A percentile compares a stretch with the other conserved stretches of the same genome.
These are phyloP conservation scores for Ceyx melanurus DNA, from an alignment of 2,113 vertebrate genomes.

Conservation along the genomic window DNA sequence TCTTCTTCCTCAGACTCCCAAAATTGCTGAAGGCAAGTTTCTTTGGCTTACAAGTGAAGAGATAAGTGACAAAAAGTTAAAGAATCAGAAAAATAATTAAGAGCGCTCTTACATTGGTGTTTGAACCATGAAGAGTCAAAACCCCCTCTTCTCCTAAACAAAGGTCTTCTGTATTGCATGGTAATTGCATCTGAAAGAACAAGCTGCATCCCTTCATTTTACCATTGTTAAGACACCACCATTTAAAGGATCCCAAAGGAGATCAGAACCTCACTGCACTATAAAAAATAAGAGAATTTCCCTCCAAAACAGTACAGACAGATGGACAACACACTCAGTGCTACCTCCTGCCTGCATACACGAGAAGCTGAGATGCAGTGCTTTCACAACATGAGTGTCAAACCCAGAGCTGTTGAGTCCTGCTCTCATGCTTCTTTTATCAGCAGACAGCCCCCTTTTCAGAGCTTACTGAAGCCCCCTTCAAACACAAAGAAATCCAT, in stretches of 20 bases:
- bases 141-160: not conserved
- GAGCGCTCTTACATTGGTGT: not conserved
- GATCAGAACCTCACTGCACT: not conserved
- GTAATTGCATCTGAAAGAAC: not conserved
- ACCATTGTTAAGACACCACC: not conserved
- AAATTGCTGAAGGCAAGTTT: constrained; percentile 92
- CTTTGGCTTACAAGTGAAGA: constrained; percentile 82
- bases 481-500: fast-evolving
- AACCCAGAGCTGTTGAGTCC: not conserved
- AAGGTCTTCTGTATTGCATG: not conserved
- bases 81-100: not conserved
- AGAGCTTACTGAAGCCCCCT: not conserved
- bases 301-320: not conserved
- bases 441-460: not conserved
- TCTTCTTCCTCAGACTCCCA: constrained; percentile 91
- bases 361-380: not conserved
- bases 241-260: not conserved
- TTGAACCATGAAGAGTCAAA: not conserved
- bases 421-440: not conserved
- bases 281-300: not conserved
- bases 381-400: not conserved
- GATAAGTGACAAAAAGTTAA: not conserved
- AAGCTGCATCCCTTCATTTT: not conserved
- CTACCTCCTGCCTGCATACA: not conserved
- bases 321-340: not conserved